phyloP scores from a whole-genome alignment of 2,113 vertebrate genomes.

The Chaetura pelagica region DNA sequence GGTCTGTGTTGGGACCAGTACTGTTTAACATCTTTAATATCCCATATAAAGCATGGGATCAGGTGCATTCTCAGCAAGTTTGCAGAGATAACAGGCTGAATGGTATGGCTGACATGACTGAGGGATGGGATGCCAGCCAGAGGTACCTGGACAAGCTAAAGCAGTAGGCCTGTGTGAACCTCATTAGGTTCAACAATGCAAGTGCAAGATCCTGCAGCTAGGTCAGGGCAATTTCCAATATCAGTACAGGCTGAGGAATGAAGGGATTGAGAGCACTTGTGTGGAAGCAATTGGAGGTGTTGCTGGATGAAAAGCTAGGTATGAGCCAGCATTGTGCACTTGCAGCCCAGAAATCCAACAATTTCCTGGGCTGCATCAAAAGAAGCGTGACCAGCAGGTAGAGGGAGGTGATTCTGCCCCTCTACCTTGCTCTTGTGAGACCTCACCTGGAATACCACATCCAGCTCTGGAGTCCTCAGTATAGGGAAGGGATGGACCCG shows the following conservation, averaged over 20 bases:
- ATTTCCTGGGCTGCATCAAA: background rate
- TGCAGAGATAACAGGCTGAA: background rate
- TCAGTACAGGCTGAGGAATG: background rate
- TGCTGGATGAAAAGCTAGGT: background rate
- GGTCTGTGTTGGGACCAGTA: background rate
- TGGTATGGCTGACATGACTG: background rate
- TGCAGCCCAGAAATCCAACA: rapidly evolving
- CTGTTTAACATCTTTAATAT: background rate
- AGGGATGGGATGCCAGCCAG: background rate
- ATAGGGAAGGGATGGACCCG: background rate
- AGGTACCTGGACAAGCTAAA: background rate
- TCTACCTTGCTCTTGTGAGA: background rate
- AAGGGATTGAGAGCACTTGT: background rate
- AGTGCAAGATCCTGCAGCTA: background rate
- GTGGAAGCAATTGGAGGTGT: background rate
- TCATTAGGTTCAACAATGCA: background rate
- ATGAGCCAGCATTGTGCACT: background rate
- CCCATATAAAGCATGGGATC: background rate
- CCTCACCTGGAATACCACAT: background rate
- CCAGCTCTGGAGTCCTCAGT: background rate
- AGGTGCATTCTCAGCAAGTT: background rate
- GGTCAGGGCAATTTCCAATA: background rate
- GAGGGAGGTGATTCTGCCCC: background rate
- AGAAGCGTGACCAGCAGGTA: background rate
- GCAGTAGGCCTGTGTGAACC: background rate